These are phyloP conservation scores for Crax fasciolata DNA, from an alignment of 2,797 vertebrate species.

Conservation along the genomic window DNA sequence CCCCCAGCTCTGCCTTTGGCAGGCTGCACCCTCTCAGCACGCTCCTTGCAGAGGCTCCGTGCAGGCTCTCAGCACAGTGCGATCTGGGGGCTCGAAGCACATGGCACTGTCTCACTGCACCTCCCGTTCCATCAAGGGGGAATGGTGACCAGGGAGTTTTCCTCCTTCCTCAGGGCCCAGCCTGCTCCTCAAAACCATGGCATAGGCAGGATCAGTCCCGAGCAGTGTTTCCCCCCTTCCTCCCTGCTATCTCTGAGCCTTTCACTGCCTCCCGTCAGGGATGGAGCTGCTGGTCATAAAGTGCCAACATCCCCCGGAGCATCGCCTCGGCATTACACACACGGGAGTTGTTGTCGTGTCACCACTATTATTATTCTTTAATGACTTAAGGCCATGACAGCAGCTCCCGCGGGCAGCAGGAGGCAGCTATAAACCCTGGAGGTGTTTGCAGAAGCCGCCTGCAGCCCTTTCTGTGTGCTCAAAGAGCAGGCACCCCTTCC, in stretches of 20 bases:
- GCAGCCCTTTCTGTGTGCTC: not conserved
- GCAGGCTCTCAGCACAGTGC: not conserved
- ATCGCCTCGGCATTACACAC: not conserved
- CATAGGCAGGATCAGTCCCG: not conserved
- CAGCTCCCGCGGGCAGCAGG: not conserved
- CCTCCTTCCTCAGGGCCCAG: not conserved
- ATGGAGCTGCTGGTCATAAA: not conserved
- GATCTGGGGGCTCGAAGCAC: not conserved
- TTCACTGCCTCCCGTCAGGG: not conserved
- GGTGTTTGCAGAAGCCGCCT: not conserved
- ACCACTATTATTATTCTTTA: not conserved
- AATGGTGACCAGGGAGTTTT: no score
- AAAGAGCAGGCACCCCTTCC: not conserved
- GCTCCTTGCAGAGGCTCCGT: not conserved
- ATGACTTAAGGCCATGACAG: conserved; percentile 37
- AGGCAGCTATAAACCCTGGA: not conserved
- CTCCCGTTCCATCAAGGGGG: not conserved
- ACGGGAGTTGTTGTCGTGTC: not conserved
- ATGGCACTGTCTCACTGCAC: not conserved
- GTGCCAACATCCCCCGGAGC: not conserved
- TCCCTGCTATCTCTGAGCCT: not conserved
- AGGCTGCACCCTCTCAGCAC: not conserved
- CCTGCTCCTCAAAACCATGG: not conserved
- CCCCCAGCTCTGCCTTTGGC: not conserved
- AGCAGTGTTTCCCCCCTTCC: not conserved